phyloP scores from a whole-genome alignment of 1,140 invertebrate genomes.

The Eumaeus atala region DNA sequence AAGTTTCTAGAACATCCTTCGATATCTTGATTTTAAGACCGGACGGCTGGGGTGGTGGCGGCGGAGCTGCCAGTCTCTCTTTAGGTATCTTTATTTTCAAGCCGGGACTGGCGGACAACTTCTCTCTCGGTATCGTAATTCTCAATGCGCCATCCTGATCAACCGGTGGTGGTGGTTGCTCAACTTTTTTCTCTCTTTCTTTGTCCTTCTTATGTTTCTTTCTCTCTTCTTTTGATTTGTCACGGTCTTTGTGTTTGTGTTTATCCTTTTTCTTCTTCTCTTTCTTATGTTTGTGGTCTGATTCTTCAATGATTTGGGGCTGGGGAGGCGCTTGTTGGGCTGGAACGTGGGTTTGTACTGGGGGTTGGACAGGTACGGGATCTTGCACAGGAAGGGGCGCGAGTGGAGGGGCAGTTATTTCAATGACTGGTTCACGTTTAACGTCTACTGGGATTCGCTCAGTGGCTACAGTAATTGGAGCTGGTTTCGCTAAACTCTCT shows the following conservation, averaged over 20 bases:
- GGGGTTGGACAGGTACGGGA: conserved; percentile 11
- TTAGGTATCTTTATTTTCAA: conserved; percentile 71
- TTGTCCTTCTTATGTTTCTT: conserved; percentile 72
- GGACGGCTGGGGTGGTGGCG: conserved; percentile 49
- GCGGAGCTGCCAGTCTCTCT: conserved; percentile 62
- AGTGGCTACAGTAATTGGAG: conserved; percentile 49
- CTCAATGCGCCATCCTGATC: conserved; percentile 40
- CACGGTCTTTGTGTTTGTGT: conserved; percentile 71
- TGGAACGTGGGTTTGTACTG: conserved; percentile 13
- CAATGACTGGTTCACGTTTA: conserved; percentile 41
- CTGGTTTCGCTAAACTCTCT: conserved; percentile 62
- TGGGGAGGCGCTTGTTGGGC: conserved; percentile 19
- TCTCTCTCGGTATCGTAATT: conserved; percentile 65
- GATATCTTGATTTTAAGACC: conserved; percentile 70
- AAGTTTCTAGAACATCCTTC: conserved; percentile 62
- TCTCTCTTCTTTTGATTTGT: conserved; percentile 64
- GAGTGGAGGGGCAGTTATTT: conserved; percentile 18
- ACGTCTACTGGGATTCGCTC: conserved; percentile 48
- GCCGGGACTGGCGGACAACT: conserved; percentile 52
- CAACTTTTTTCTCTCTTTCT: conserved; percentile 49
- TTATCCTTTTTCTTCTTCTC: conserved; percentile 74
- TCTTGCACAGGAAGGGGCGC: conserved; percentile 21
- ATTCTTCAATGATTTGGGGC: conserved; percentile 29
- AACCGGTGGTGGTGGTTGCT: conserved; percentile 28
- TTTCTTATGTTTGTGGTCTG: conserved; percentile 61